These are phyloP conservation scores for Phaethon lepturus DNA, from an alignment of 2,113 vertebrate genomes.

Conservation along the genomic window DNA sequence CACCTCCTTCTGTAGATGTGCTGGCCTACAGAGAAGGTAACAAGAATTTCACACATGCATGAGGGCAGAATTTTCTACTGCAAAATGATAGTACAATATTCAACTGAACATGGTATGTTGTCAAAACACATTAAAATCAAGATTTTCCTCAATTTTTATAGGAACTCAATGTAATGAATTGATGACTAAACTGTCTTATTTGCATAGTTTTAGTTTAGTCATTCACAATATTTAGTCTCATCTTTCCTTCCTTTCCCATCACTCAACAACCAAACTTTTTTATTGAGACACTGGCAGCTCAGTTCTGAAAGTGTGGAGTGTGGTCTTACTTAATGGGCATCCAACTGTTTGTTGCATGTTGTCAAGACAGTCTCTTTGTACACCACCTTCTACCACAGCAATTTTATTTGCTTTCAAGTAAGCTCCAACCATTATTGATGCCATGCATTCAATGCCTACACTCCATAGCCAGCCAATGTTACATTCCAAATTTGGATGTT, in stretches of 20 bases:
- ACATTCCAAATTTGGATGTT: background rate
- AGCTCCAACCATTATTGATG: background rate
- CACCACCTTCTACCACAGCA: background rate
- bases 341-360: background rate
- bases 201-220: background rate
- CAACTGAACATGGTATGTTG: background rate
- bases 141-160: background rate
- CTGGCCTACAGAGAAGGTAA: background rate
- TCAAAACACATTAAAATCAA: background rate
- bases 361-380: background rate
- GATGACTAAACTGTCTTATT: background rate
- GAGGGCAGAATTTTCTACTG: background rate
- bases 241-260: background rate
- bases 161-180: background rate
- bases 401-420: background rate
- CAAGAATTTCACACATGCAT: background rate
- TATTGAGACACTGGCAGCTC: background rate
- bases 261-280: background rate
- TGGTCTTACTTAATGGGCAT: background rate
- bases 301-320: background rate
- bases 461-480: background rate
- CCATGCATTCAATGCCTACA: background rate
- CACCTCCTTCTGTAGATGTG: background rate
- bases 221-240: background rate
- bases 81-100: background rate